Conservation (phyloP, 2,888 invertebrate species). For the Lepetodrilus schrolli region DNA sequence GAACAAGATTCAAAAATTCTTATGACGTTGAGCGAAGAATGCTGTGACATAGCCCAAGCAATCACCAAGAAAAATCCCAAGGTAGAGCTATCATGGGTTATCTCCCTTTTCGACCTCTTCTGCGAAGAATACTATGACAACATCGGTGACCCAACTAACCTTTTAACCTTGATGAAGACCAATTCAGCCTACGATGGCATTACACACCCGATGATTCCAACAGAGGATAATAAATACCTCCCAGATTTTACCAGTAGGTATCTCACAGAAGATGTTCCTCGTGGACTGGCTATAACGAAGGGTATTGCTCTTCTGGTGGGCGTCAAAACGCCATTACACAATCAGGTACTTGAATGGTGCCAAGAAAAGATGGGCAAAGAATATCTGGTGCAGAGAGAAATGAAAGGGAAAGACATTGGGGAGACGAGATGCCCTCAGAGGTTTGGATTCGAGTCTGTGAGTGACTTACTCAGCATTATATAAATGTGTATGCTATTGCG, state of each 20-base stretch:
- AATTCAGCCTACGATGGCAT: constrained; percentile 45
- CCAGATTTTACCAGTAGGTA: constrained; percentile 51
- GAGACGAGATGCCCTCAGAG: constrained; percentile 59
- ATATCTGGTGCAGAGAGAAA: constrained; percentile 55
- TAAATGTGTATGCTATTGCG: background rate
- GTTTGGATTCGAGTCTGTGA: constrained; percentile 50
- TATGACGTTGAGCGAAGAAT: constrained; percentile 38
- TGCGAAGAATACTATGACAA: constrained; percentile 38
- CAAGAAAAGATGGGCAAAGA: constrained; percentile 61
- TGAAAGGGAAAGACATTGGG: constrained; percentile 57
- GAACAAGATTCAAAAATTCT: constrained; percentile 40
- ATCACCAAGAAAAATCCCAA: constrained; percentile 39
- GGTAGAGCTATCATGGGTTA: constrained; percentile 34
- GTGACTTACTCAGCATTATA: constrained; percentile 21
- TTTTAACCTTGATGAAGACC: constrained; percentile 40
- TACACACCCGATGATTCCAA: constrained; percentile 41
- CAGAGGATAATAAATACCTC: constrained; percentile 34
- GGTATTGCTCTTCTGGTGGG: constrained; percentile 57
- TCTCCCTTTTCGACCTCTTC: constrained; percentile 39
- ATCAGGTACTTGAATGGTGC: constrained; percentile 59
- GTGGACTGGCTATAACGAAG: constrained; percentile 58
- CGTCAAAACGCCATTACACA: constrained; percentile 51
- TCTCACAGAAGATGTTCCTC: constrained; percentile 60
- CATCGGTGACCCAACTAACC: constrained; percentile 38
- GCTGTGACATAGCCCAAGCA: constrained; percentile 32